Evolutionary conservation across 2,113 vertebrate genomes (phyloP).

Genomic region (Datnioides undecimradiatus): DNA sequence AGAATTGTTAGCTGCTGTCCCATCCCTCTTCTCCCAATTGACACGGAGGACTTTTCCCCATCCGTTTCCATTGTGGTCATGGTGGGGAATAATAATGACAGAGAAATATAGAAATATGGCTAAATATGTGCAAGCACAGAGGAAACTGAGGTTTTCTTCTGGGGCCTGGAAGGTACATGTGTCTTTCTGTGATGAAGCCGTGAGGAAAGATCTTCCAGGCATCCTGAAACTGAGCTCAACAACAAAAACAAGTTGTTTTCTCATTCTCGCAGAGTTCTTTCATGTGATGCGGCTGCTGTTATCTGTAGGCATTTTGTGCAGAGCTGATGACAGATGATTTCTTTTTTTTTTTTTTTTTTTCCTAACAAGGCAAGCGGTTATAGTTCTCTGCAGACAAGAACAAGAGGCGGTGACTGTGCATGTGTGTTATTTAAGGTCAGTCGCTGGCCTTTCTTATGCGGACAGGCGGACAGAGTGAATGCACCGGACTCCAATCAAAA

Average conservation of each 20-base stretch:
- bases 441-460: slow-evolving; percentile 8
- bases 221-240: slow-evolving; percentile 8
- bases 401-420: neutral
- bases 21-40: neutral
- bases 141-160: neutral
- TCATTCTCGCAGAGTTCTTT: slow-evolving; percentile 18
- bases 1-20: neutral
- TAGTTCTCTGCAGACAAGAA: neutral
- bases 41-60: neutral
- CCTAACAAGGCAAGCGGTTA: neutral
- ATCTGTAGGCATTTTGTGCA: slow-evolving; percentile 20
- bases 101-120: neutral
- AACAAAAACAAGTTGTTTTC: slow-evolving; percentile 59
- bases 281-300: slow-evolving; percentile 51
- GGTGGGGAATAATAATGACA: slow-evolving; percentile 1
- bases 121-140: neutral
- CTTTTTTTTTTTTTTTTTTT: too few relatives aligned
- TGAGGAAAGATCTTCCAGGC: slow-evolving; percentile 14
- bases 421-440: neutral
- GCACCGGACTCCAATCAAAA: slow-evolving; percentile 62
- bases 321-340: neutral
- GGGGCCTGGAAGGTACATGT: slow-evolving; percentile 11
- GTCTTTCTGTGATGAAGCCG: neutral
- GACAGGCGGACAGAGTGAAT: slow-evolving; percentile 45
- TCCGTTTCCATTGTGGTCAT: slow-evolving; percentile 12